Evolutionary conservation across 2,113 vertebrate genomes (phyloP), one percentile per base, ranked within the genome.

Genomic region (Grammomys surdaster): DNA sequence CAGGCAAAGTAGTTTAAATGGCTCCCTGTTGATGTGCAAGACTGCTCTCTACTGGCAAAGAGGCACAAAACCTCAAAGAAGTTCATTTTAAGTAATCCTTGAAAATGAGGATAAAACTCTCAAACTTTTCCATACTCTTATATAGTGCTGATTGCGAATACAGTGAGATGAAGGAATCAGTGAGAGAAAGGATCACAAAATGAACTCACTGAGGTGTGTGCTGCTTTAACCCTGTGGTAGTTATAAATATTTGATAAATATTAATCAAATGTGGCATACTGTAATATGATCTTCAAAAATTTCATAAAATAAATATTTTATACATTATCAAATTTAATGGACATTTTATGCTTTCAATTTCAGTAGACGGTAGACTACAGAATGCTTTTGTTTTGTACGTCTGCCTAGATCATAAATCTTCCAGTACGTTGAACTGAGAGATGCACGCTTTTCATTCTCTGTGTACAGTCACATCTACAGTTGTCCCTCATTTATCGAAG

Each of bases 41-140:
- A 98, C 96, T 98, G 98, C 98, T 98, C 98, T 98, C 98, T 99
- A 94, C 98, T 98, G 98, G 98, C 97, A 96, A 90, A 96, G 88
- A 75, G 89, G 82, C 36, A 90, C 24, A 60, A 40, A 40, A 26
- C 11, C 28, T 1, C 60, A 63, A 67, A 58, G 70, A 31, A 69
- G 33, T 58, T 14, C 16, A 24, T 73, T 91, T 51, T 70, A 63
- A 94, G 10, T 67, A 76, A 56, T 70, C 56, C 33, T 91, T 82
- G 43, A 70, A 93, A 82, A 92, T 10, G 9, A 76, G 51, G 1
- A 3, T 78, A 10, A 22, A 48, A 63, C 36, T 36, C 33, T 93
- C 73, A 94, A n/a, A 54, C 8, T 75, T 67, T 31, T 46, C 40
- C 2, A 7, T 26, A 3, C n/a, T 94, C 82, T 54, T 67, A 9